phyloP scores from a whole-genome alignment of 2,888 invertebrate genomes.

The Calliphora vomitoria region DNA sequence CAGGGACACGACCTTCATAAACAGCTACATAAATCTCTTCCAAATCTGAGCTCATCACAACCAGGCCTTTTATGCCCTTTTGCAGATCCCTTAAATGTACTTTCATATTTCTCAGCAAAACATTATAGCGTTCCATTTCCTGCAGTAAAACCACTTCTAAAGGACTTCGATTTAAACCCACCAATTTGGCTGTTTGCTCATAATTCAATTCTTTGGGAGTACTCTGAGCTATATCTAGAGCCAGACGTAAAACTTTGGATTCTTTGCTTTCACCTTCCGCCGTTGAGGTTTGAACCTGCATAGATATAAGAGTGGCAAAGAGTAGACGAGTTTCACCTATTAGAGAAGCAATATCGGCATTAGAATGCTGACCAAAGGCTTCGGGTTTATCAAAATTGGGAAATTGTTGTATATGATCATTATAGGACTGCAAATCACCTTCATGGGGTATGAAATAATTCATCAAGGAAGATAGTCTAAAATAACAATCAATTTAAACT shows the following conservation, averaged over 20 bases:
- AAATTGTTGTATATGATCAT: conserved; percentile 91
- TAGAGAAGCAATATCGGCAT: conserved; percentile 94
- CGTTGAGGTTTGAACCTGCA: conserved; percentile 88
- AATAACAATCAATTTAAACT: background rate
- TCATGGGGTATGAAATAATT: conserved; percentile 94
- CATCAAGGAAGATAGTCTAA: conserved; percentile 89
- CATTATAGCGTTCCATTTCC: conserved; percentile 90
- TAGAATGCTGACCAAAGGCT: conserved; percentile 95
- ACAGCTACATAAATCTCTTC: conserved; percentile 93
- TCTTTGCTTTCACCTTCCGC: conserved; percentile 86
- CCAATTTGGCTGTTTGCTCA: conserved; percentile 90
- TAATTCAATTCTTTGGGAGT: conserved; percentile 91
- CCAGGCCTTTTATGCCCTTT: conserved; percentile 93
- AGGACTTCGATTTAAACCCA: conserved; percentile 90
- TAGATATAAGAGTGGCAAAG: conserved; percentile 91
- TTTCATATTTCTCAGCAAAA: conserved; percentile 86
- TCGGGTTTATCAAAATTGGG: conserved; percentile 93
- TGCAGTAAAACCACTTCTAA: conserved; percentile 94
- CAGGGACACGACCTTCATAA: conserved; percentile 92
- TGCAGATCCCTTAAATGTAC: conserved; percentile 88
- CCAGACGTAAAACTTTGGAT: conserved; percentile 87
- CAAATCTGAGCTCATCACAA: conserved; percentile 93
- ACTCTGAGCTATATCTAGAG: conserved; percentile 89
- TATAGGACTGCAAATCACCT: conserved; percentile 92
- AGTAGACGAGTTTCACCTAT: conserved; percentile 91